Evolutionary conservation across 2,797 vertebrate species (phyloP).

Genomic region (Tachyglossus aculeatus): DNA sequence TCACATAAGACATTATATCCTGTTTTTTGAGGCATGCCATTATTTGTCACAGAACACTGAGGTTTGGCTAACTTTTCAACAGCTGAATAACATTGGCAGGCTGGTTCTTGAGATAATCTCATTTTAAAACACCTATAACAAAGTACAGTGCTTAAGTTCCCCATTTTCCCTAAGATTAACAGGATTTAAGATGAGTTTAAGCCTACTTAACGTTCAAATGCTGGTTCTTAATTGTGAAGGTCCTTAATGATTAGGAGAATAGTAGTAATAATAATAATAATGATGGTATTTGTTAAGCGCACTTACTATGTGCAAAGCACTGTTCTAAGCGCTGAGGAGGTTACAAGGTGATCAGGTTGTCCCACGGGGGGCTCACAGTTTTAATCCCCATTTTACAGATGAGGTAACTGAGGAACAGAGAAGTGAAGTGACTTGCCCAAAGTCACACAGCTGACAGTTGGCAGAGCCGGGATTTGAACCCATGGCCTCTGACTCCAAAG

Average conservation of each 20-base stretch:
- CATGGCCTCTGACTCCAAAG: too few relatives aligned
- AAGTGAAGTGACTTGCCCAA: too few relatives aligned
- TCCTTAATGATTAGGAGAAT: conserved; percentile 7
- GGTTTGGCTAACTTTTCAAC: neutral
- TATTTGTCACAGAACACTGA: neutral
- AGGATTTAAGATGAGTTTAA: conserved; percentile 2
- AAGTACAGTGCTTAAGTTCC: neutral
- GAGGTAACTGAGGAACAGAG: too few relatives aligned
- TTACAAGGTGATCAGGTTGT: too few relatives aligned
- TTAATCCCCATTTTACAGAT: too few relatives aligned
- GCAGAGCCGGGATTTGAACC: too few relatives aligned
- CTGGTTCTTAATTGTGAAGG: conserved; percentile 1
- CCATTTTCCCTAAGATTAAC: conserved; percentile 9
- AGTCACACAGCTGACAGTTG: too few relatives aligned
- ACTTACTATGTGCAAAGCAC: too few relatives aligned
- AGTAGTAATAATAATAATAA: neutral
- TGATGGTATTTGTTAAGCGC: too few relatives aligned
- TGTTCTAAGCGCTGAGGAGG: too few relatives aligned
- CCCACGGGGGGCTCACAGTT: too few relatives aligned
- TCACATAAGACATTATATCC: neutral
- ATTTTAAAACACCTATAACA: conserved; percentile 22
- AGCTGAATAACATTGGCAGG: neutral
- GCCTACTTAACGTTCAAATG: conserved; percentile 4
- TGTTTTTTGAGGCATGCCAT: neutral
- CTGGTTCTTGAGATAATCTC: conserved; percentile 10